Evolutionary conservation across 2,113 vertebrate species (phyloP), one percentile per base, ranked within the genome.

Genomic region (Falcunculus frontatus): DNA sequence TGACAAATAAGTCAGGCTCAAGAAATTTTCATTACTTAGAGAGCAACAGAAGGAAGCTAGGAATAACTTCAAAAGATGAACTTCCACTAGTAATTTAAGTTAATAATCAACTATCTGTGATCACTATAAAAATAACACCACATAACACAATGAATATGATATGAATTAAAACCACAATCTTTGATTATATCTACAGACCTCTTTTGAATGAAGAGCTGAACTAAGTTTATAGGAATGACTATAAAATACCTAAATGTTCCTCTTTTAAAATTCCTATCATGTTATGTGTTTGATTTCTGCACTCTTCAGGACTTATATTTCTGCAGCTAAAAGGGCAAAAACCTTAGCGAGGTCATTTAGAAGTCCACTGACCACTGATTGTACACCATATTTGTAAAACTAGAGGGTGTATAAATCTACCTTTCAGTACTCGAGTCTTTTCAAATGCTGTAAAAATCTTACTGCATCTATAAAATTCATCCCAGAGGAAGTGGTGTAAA

Each of bases 361-460:
- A 93, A 63, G 33, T 81, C 62, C 32, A 44, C 27, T 93, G 72
- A 86, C 85, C 89, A 73, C 83, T 49, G 63, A 74, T 21, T 94
- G 50, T 65, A 93, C 13, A 56, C 35, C 2, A 1, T 64, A 50
- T 84, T 86, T 87, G 44, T 81, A 72, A 90, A 88, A 67, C 22
- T 11, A 60, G 32, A 55, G 37, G 8, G 52, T 41, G 15, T 42
- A 59, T 91, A 92, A 94, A 93, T 92, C 59, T 72, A 21, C 32
- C 23, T 91, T 89, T 87, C 68, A 63, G 39, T 60, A 55, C 69
- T 57, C 18, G 84, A 78, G 20, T 64, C 77, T 75, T 90, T 94
- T 91, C 84, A 81, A 37, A 73, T 72, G 84, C 52, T 55, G 29
- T 62, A 91, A 96, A 96, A 92, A 69, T 79, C 69, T 93, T 89